Percentiles rank a stretch among this genome's conserved stretches.
These are phyloP conservation scores for Cheilosia vernalis DNA, from an alignment of 2,888 invertebrate species.

Conservation along the genomic window DNA sequence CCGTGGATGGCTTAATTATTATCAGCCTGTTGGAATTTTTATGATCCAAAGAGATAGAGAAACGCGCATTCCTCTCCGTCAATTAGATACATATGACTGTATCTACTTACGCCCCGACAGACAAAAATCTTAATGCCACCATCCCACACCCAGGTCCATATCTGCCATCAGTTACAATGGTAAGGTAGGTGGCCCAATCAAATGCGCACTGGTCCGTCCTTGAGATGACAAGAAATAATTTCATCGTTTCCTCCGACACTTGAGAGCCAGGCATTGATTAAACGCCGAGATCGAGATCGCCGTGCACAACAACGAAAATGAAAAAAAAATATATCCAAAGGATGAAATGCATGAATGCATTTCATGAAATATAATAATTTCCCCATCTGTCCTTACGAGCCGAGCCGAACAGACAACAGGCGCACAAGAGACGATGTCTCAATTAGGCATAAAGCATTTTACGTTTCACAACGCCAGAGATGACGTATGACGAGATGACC, in stretches of 20 bases:
- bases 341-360: constrained; percentile 70
- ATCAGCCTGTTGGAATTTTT: too few relatives aligned
- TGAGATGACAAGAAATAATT: constrained; percentile 72
- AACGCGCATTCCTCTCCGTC: too few relatives aligned
- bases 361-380: constrained; percentile 73
- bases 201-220: constrained; percentile 66
- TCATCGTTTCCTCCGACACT: constrained; percentile 72
- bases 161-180: constrained; percentile 43
- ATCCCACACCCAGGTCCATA: constrained; percentile 10
- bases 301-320: constrained; percentile 25
- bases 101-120: too few relatives aligned
- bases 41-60: too few relatives aligned
- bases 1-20: too few relatives aligned
- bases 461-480: constrained; percentile 59
- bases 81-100: too few relatives aligned
- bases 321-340: constrained; percentile 10
- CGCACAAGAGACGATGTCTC: constrained; percentile 57
- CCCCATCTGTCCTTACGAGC: constrained; percentile 50
- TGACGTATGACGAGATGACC: constrained; percentile 66
- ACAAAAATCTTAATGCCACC: neutral
- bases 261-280: constrained; percentile 68
- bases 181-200: constrained; percentile 72
- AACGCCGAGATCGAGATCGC: constrained; percentile 53
- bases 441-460: constrained; percentile 72
- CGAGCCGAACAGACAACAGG: constrained; percentile 1